These are phyloP conservation scores for Belgica antarctica DNA, from an alignment of 2,888 invertebrate species.

Conservation along the genomic window DNA sequence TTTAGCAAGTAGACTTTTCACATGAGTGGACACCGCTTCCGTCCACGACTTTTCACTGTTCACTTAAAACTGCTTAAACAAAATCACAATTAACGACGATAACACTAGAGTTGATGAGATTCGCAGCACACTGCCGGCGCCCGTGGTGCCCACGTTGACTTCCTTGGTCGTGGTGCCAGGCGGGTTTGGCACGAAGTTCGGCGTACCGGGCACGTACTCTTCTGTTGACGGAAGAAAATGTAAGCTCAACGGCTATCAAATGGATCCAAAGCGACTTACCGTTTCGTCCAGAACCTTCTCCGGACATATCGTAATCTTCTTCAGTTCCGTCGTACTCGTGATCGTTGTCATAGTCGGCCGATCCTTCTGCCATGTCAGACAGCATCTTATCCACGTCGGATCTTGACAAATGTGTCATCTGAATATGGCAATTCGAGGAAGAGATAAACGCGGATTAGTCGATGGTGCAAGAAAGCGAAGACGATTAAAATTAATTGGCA, in stretches of 20 bases:
- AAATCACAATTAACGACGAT: conserved; percentile 39
- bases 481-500: conserved; percentile 2
- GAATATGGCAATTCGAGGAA: not conserved
- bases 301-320: conserved; percentile 22
- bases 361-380: conserved; percentile 36
- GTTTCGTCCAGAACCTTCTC: not conserved
- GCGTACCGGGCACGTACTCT: not conserved
- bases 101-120: conserved; percentile 36
- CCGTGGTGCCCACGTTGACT: not conserved
- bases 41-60: not conserved
- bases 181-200: not conserved
- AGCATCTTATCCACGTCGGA: conserved; percentile 40
- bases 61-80: conserved; percentile 33
- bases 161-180: not conserved
- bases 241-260: not conserved
- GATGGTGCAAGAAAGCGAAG: not conserved
- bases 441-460: not conserved
- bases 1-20: not conserved
- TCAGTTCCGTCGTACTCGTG: conserved; percentile 22
- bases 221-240: not conserved
- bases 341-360: not conserved
- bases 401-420: conserved; percentile 43
- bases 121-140: not conserved
- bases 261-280: not conserved
- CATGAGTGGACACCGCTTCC: not conserved